Evolutionary conservation across 2,888 invertebrate genomes (phyloP), one percentile per base, ranked within the genome.

Genomic region (Emmelina monodactyla): DNA sequence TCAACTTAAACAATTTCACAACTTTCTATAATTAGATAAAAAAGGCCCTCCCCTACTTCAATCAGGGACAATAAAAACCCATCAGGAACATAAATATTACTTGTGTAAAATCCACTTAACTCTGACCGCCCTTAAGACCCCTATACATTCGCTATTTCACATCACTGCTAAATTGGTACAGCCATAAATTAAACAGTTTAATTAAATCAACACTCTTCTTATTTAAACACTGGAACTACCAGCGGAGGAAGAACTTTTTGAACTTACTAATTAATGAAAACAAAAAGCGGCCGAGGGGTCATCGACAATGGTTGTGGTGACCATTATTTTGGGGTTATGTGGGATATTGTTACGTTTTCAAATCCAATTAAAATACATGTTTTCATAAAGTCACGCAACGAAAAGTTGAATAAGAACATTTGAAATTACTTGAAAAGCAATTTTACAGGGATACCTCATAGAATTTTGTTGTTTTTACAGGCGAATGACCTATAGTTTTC

Each of bases 141-240:
- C 71, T 69, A 73, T 73, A 44, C 51, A 41, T 47, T 60, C 55
- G 62, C 66, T 62, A 70, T 68, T 73, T 66, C 62, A 65, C 61
- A 61, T 70, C 67, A 70, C 66, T 71, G 76, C 75, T 75, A 70
- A 76, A 76, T 76, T 75, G 73, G 65, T 58, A 57, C 7, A 11
- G 49, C 46, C 51, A 75, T 79, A 79, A 78, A 75, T 78, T 58
- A 51, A 62, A 57, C 66, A 62, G 53, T 72, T 75, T 76, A 78
- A 78, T 79, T 78, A 68, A 76, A 78, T 79, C 75, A 79, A 72
- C 76, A 62, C 65, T 59, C 60, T 55, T 53, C 61, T 67, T 59
- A 63, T 63, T 62, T 53, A 55, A 7, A 7, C 9, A 3, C 11
- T 25, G 4, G 4, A 4, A 10, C n/a, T n/a, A 25, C 25, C 25